A percentile compares a stretch with the other conserved stretches of the same genome.
Evolutionary conservation across 2,797 vertebrate genomes (phyloP).

Genomic region (Fistularia commersonii): DNA sequence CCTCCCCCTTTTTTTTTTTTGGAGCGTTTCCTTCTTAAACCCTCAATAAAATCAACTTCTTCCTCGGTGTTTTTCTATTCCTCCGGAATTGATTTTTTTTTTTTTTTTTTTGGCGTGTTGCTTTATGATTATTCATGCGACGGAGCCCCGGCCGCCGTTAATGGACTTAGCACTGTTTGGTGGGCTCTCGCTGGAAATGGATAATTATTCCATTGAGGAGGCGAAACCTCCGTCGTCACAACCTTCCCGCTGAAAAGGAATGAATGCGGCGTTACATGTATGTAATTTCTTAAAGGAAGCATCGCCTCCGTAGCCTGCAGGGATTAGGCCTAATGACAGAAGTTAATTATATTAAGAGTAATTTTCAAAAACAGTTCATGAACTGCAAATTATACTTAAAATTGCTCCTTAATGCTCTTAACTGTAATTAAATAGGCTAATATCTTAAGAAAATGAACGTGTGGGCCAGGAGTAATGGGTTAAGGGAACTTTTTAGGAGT

Average conservation of each 20-base stretch:
- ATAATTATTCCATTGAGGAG: slow-evolving; percentile 69
- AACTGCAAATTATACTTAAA: slow-evolving; percentile 86
- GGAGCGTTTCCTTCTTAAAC: too few species aligned
- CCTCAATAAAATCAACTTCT: too few species aligned
- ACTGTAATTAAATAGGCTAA: slow-evolving; percentile 81
- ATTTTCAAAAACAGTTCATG: slow-evolving; percentile 86
- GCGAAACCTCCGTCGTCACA: slow-evolving; percentile 53
- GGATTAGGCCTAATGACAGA: slow-evolving; percentile 84
- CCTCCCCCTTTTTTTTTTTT: slow-evolving; percentile 30
- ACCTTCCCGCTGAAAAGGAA: slow-evolving; percentile 48
- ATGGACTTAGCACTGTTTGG: slow-evolving; percentile 60
- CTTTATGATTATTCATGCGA: slow-evolving; percentile 56
- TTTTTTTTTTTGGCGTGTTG: slow-evolving; percentile 35
- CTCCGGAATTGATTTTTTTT: slow-evolving; percentile 21
- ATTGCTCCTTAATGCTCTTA: slow-evolving; percentile 80
- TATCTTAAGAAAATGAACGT: slow-evolving; percentile 72
- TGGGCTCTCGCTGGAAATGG: slow-evolving; percentile 54
- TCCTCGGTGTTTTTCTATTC: slow-evolving; percentile 13
- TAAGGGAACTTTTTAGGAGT: slow-evolving; percentile 55
- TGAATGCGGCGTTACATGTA: slow-evolving; percentile 60
- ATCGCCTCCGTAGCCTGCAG: slow-evolving; percentile 73
- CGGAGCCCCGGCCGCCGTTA: slow-evolving; percentile 43
- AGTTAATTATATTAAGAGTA: slow-evolving; percentile 87
- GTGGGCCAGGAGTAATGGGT: slow-evolving; percentile 54
- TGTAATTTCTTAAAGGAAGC: slow-evolving; percentile 74